Conservation (phyloP, 2,888 invertebrate species). For the Epinotia ramella region DNA sequence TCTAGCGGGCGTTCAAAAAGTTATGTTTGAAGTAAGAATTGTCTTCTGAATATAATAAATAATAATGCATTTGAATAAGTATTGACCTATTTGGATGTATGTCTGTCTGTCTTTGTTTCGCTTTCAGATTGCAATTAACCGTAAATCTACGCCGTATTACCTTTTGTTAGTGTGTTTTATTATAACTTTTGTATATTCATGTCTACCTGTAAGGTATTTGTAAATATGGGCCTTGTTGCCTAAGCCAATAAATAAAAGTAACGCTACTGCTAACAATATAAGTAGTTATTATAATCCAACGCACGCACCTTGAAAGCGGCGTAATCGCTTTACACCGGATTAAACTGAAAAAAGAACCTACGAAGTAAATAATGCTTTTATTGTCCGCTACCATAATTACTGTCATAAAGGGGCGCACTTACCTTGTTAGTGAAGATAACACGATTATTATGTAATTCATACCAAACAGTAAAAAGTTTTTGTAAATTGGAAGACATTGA, state of each 20-base stretch:
- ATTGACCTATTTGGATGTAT: no score
- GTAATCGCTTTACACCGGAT: conserved; percentile 17
- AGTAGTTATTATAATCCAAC: conserved; percentile 5
- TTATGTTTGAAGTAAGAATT: no score
- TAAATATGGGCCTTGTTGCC: no score
- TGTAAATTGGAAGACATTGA: background rate
- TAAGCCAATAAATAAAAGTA: no score
- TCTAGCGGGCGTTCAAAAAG: no score
- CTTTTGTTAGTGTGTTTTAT: no score
- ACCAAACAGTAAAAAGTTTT: background rate
- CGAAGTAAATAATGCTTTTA: conserved; percentile 22
- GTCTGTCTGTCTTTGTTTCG: background rate
- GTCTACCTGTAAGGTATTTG: no score
- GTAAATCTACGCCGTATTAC: background rate
- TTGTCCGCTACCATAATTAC: conserved; percentile 29
- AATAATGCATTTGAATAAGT: no score
- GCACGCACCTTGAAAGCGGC: conserved; percentile 1
- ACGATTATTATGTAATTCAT: conserved; percentile 23
- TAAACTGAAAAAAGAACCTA: conserved; percentile 5
- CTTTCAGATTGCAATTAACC: background rate
- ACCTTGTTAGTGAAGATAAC: conserved; percentile 15
- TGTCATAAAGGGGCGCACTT: conserved; percentile 22
- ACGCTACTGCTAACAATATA: conserved; percentile 6
- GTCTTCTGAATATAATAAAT: no score
- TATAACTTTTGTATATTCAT: no score